Evolutionary conservation across 2,888 invertebrate genomes (phyloP), one percentile per base, ranked within the genome.

Genomic region (Geophilus truncorum): DNA sequence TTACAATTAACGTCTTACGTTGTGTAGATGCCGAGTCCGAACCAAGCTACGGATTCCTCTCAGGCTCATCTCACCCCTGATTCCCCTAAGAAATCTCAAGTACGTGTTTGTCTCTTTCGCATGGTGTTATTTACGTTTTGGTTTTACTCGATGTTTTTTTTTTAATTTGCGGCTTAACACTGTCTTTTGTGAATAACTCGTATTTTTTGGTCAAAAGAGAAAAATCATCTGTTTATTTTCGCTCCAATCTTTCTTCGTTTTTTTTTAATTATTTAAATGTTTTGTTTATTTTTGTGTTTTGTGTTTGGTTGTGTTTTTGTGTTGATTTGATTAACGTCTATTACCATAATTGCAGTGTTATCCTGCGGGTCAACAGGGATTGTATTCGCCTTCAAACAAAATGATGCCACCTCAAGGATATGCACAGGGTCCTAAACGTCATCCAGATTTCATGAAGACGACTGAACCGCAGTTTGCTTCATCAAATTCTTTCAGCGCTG

Each of bases 361-460:
- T 80, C 76, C 81, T 9, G 76, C 79, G 23, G 25, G 57, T 28
- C 82, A 81, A 62, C 80, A 76, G 18, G 81, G 36, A n/a, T 45
- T 81, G 40, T 82, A 82, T 81, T 77, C 57, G 15, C 40, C 81
- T 40, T 36, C 77, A 7, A 82, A 70, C 32, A 82, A 82, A 76
- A 82, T 82, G 82, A 81, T 82, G 86, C 83, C 87, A 87, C 83
- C 87, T 86, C 81, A 85, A 85, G 36, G 85, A 83, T 78, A 82
- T 76, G 81, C 81, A 76, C 82, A 81, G 80, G 81, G 81, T 79
- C 80, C 84, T n/a, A 84, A 85, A 81, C 79, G 84, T 15, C 84
- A 84, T 82, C 82, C 82, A n/a, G 84, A 84, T 77, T 84, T 84
- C 70, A 79, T 83, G 36, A 84, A 84, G 81, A 82, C 81, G n/a